phyloP scores from a whole-genome alignment of 2,113 vertebrate genomes.

The Stegastes partitus region DNA sequence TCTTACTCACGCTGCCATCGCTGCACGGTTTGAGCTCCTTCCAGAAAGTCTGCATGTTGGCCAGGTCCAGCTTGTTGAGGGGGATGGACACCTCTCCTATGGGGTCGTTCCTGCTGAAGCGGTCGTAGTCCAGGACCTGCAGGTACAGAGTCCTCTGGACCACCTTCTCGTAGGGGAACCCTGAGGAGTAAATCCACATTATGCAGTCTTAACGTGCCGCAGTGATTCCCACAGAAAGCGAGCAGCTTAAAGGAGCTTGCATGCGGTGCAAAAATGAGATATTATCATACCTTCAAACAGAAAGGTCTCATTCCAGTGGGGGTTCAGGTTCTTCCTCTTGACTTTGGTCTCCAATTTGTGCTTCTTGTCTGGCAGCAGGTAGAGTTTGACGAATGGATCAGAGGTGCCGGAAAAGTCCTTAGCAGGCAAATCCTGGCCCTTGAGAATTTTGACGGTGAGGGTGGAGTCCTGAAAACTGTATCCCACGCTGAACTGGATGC shows the following conservation, averaged over 20 bases:
- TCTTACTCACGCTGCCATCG: conserved; percentile 95
- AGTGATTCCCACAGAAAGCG: conserved; percentile 8
- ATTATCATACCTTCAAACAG: conserved; percentile 92
- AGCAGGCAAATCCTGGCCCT: conserved; percentile 96
- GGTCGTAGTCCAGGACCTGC: conserved; percentile 98
- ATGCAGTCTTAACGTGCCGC: not conserved
- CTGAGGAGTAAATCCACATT: conserved; percentile 75
- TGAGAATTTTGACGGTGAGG: conserved; percentile 97
- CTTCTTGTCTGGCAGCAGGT: conserved; percentile 99
- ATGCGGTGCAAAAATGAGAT: not conserved
- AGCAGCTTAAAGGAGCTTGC: not conserved
- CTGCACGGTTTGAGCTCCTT: conserved; percentile 99
- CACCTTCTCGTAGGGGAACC: conserved; percentile 98
- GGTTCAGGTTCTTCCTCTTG: conserved; percentile 98
- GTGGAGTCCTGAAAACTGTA: conserved; percentile 99
- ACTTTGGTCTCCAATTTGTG: conserved; percentile 99
- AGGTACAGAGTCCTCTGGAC: conserved; percentile 97
- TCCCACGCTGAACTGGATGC: conserved; percentile 98
- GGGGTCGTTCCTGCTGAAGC: conserved; percentile 98
- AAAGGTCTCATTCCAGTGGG: conserved; percentile 99
- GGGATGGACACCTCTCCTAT: conserved; percentile 98
- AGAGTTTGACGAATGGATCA: conserved; percentile 98
- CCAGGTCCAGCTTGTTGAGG: conserved; percentile 97
- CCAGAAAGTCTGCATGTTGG: conserved; percentile 99
- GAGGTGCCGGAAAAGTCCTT: conserved; percentile 99